Conservation (phyloP, 2,888 invertebrate species). For the Drosophila paranaensis region DNA sequence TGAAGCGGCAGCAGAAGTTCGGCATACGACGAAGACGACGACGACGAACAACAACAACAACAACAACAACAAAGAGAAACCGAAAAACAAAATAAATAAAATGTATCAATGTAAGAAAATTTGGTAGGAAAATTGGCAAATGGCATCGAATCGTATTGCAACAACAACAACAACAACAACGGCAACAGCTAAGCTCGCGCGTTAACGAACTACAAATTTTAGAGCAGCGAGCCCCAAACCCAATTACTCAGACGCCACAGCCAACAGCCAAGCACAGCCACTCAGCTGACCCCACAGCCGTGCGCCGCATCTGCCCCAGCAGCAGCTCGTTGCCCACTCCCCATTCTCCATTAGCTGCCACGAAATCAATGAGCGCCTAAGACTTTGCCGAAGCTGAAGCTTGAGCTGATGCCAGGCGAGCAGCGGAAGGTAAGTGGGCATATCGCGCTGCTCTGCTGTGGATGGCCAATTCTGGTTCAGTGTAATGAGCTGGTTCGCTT, state of each 20-base stretch:
- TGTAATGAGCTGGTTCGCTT: background rate
- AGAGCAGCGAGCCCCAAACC: slow-evolving; percentile 27
- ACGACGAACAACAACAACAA: too few relatives aligned
- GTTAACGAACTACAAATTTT: slow-evolving; percentile 65
- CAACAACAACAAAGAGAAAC: slow-evolving; percentile 39
- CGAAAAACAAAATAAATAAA: slow-evolving; percentile 68
- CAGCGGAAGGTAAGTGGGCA: background rate
- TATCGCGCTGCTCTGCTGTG: background rate
- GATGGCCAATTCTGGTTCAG: background rate
- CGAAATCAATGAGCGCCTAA: slow-evolving; percentile 11
- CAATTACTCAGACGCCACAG: slow-evolving; percentile 9
- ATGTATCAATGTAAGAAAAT: slow-evolving; percentile 72
- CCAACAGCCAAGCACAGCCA: slow-evolving; percentile 14
- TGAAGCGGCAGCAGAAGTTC: slow-evolving; percentile 44
- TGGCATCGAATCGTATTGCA: slow-evolving; percentile 9
- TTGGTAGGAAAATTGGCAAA: slow-evolving; percentile 52
- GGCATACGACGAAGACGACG: slow-evolving; percentile 33
- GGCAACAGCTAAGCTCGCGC: slow-evolving; percentile 23
- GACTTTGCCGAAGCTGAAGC: slow-evolving; percentile 1
- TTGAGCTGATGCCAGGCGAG: background rate
- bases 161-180: background rate
- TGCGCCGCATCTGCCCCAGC: background rate
- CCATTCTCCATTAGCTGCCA: slow-evolving; percentile 5
- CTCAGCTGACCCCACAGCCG: slow-evolving; percentile 28
- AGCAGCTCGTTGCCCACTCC: background rate